A percentile compares a stretch with the other conserved stretches of the same genome.
These are phyloP conservation scores for Diaphora mendica DNA, from an alignment of 2,888 invertebrate genomes.

Conservation along the genomic window DNA sequence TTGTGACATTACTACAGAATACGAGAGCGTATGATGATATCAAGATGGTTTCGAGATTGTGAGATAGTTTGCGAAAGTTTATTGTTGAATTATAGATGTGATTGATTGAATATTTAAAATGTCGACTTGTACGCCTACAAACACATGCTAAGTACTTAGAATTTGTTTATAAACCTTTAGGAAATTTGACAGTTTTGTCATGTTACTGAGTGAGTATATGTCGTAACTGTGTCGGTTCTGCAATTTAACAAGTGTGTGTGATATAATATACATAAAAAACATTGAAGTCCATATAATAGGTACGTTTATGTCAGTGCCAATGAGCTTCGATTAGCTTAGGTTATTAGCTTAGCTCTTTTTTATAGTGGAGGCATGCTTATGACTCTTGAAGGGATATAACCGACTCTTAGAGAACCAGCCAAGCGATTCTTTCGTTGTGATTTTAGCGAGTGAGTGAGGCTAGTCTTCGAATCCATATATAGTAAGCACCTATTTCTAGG, in stretches of 20 bases:
- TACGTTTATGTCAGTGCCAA: no score
- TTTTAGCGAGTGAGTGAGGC: no score
- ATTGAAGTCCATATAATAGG: no score
- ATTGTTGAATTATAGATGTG: not conserved
- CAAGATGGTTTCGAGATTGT: conserved; percentile 17
- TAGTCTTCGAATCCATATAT: no score
- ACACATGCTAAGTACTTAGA: not conserved
- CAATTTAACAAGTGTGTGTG: not conserved
- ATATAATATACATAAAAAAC: not conserved
- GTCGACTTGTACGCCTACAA: not conserved
- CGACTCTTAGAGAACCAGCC: no score
- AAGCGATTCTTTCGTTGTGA: no score
- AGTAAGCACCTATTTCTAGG: no score
- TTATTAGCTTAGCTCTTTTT: no score
- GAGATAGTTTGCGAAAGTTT: conserved; percentile 9
- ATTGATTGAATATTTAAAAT: conserved; percentile 2
- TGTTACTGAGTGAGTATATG: not conserved
- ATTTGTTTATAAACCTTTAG: not conserved
- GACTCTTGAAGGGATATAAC: no score
- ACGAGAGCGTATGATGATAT: conserved; percentile 33
- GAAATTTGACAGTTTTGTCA: not conserved
- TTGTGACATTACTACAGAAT: conserved; percentile 43
- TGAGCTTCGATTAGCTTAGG: no score
- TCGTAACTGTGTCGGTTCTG: not conserved
- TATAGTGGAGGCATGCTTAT: no score